A percentile compares a stretch with the other conserved stretches of the same genome.
phyloP scores from a whole-genome alignment of 1,140 invertebrate genomes.

The Camponotus pennsylvanicus region DNA sequence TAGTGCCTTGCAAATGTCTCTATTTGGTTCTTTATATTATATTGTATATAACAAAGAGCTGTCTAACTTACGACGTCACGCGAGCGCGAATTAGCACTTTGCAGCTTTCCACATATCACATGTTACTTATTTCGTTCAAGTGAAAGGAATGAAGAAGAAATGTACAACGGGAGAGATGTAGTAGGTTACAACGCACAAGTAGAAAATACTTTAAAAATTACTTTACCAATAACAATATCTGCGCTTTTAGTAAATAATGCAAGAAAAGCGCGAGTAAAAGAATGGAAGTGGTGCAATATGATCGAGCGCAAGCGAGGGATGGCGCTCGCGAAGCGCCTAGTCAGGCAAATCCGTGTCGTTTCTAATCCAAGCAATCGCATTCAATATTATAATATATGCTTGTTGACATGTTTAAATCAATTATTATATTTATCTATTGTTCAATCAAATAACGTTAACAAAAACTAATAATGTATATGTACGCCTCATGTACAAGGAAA shows the following conservation, averaged over 20 bases:
- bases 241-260: neutral
- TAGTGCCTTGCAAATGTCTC: constrained; percentile 74
- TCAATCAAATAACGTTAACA: constrained; percentile 32
- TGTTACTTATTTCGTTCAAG: neutral
- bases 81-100: constrained; percentile 5
- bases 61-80: constrained; percentile 8
- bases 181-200: neutral
- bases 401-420: constrained; percentile 58
- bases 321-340: neutral
- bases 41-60: constrained; percentile 51
- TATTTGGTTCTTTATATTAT: constrained; percentile 73
- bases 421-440: constrained; percentile 34
- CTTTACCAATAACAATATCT: neutral
- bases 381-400: constrained; percentile 66
- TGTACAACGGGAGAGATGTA: neutral
- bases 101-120: neutral
- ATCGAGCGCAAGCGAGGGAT: neutral
- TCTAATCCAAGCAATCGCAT: constrained; percentile 76
- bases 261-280: neutral
- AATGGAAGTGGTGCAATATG: neutral
- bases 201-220: neutral
- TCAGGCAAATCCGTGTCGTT: constrained; percentile 38
- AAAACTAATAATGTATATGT: constrained; percentile 26
- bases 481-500: neutral
- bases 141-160: neutral